Conservation (phyloP, 92 coral and sea anemone species). For the Diadumene lineata region DNA sequence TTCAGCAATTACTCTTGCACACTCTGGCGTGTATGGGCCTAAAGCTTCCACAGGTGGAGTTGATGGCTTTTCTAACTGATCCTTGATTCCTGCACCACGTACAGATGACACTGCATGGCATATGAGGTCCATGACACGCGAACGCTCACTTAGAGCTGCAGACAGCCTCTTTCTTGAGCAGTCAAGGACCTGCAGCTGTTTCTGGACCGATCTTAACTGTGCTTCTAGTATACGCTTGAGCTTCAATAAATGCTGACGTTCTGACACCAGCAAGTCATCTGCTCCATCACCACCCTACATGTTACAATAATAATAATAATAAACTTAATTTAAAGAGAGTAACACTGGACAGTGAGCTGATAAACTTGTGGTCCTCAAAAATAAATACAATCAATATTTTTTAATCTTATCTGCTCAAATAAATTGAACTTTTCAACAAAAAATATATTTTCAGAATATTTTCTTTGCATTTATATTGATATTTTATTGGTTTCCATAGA, state of each 20-base stretch:
- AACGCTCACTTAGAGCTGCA: constrained; percentile 85
- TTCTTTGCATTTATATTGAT: too few relatives aligned
- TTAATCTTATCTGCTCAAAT: too few relatives aligned
- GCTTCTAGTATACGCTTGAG: constrained; percentile 89
- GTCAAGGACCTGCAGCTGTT: constrained; percentile 95
- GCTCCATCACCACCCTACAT: constrained; percentile 91
- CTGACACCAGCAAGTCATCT: constrained; percentile 84
- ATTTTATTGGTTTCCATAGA: neutral
- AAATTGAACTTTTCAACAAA: too few relatives aligned
- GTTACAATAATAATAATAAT: neutral
- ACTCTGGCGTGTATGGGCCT: constrained; percentile 98
- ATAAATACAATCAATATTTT: too few relatives aligned
- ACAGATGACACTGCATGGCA: constrained; percentile 98
- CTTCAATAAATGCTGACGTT: constrained; percentile 81
- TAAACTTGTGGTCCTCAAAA: too few relatives aligned
- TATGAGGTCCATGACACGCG: constrained; percentile 87
- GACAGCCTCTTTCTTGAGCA: constrained; percentile 80
- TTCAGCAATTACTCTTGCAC: constrained; percentile 84
- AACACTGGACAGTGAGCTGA: too few relatives aligned
- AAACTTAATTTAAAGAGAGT: too few relatives aligned
- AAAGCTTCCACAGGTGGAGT: constrained; percentile 93
- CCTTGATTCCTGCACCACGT: constrained; percentile 91
- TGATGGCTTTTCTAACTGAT: constrained; percentile 85
- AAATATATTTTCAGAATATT: too few relatives aligned
- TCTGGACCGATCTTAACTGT: constrained; percentile 93